These are phyloP conservation scores for Cariama cristata DNA, from an alignment of 2,113 vertebrate species.

Conservation along the genomic window DNA sequence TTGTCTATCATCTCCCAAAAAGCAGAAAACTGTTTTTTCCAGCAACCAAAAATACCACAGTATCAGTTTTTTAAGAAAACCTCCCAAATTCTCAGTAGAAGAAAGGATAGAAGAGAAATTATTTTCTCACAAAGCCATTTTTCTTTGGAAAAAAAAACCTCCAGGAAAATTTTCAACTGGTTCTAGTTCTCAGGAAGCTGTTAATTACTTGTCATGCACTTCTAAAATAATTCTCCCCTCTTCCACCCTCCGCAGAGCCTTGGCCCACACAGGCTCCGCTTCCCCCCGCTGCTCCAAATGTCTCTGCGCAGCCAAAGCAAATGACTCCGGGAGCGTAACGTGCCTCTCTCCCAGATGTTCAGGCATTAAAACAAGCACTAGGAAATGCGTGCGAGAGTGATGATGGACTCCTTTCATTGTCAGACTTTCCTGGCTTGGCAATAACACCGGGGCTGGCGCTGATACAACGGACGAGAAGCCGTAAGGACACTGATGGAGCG, in stretches of 20 bases:
- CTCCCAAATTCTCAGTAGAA: background rate
- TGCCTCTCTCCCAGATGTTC: background rate
- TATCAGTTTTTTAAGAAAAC: background rate
- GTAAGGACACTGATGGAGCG: background rate
- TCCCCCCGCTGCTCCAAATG: background rate
- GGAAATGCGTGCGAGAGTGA: background rate
- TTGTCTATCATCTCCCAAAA: background rate
- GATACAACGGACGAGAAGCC: background rate
- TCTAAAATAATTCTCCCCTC: background rate
- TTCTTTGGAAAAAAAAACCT: background rate
- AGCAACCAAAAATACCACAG: background rate
- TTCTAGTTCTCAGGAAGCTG: background rate
- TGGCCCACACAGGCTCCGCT: background rate
- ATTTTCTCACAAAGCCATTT: background rate
- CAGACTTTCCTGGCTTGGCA: constrained; percentile 22
- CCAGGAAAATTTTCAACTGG: background rate
- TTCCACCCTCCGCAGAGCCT: background rate
- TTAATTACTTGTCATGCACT: background rate
- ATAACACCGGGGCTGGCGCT: background rate
- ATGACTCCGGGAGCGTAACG: background rate
- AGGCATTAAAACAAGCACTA: background rate
- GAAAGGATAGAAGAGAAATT: background rate
- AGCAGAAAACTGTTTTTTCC: background rate
- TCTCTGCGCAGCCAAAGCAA: background rate
- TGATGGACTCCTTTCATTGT: background rate